Base-by-base conservation (phyloP, 2,888 invertebrate genomes). In the Dusona sp. region DNA sequence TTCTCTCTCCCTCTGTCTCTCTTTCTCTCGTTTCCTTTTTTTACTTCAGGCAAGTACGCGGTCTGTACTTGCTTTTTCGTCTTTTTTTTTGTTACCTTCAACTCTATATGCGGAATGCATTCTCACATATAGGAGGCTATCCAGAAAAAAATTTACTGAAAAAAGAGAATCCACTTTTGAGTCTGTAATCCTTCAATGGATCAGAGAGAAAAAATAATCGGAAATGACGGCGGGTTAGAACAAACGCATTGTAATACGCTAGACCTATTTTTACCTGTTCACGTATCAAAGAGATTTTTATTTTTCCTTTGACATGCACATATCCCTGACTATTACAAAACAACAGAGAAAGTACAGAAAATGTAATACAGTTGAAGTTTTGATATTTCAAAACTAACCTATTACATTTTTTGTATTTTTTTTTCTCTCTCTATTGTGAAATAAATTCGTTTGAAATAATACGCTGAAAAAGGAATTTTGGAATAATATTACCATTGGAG, bases 1-100 rank as follows among this genome's bases (percentile, higher is more conserved):
- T 25, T 75, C 19, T 22, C 64, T 68, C 68, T 65, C 64, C 61
- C 68, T 65, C 48, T 84, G 61, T 79, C 25, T 42, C 75, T 42
- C 70, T 65, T 36, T 64, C 75, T 13, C 16, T 61, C 61, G 61
- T 29, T 61, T 61, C 16, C 29, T 7, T 61, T 29, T 29, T 61
- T 61, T 61, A 61, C 61, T 25, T 61, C 61, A 6, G 61, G 16
- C 61, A 61, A 61, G 29, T 29, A 61, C 61, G 61, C 61, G 61
- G 61, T 61, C 61, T 29, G 61, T 29, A 16, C 61, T 54, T 54
- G 22, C 67, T 45, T 64, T 29, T 38, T 11, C 9, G n/a, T 11
- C n/a, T 48, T 72, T 72, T 38, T 11, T 1, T 36, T 48, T 45
- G 16, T 33, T 33, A 6, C 29, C 29, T 3, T 29, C 61, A 29